Evolutionary conservation across 2,888 invertebrate genomes (phyloP), one percentile per base, ranked within the genome.

Genomic region (Hyalella azteca): DNA sequence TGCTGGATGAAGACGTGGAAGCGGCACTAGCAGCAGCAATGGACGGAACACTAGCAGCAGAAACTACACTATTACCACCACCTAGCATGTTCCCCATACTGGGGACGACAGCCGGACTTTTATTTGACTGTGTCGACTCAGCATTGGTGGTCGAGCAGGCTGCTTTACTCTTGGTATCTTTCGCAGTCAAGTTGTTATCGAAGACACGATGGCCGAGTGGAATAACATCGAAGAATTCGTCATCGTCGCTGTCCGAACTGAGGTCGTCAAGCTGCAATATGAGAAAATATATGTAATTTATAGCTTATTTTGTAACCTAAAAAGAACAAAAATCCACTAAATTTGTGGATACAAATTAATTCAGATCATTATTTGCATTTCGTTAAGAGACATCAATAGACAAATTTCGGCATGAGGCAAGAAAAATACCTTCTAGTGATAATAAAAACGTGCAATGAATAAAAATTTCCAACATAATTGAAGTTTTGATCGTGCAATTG

Each of bases 161-260:
- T 0, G 36, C 66, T 66, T 66, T 66, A 19, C 19, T 9, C 29
- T 66, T 15, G 3, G 36, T 7, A 36, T 13, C 66, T 66, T 39
- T 66, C 39, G 29, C 11, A 66, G 66, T 22, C 54, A 54, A 36
- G 39, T 22, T 66, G 15, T n/a, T 7, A 19, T 66, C 66, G 19
- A 32, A 66, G 66, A 29, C 9, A 36, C 66, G 66, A 36, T 66
- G 66, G 32, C 60, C 78, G 32, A 81, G 41, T 5, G 80, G 77
- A 73, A 81, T 80, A 54, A 83, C 83, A 79, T 83, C 83, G 78
- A 83, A 83, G 78, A 80, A 83, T 75, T 83, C 83, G 41, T 83
- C 81, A 75, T 81, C 81, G 80, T 80, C 80, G 77, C 81, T 81
- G 75, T 80, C 83, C 29, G 83, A 83, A 78, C 83, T 83, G 76